A percentile compares a stretch with the other conserved stretches of the same genome.
phyloP scores from a whole-genome alignment of 2,113 vertebrate genomes.

The Crotalus helleri region DNA sequence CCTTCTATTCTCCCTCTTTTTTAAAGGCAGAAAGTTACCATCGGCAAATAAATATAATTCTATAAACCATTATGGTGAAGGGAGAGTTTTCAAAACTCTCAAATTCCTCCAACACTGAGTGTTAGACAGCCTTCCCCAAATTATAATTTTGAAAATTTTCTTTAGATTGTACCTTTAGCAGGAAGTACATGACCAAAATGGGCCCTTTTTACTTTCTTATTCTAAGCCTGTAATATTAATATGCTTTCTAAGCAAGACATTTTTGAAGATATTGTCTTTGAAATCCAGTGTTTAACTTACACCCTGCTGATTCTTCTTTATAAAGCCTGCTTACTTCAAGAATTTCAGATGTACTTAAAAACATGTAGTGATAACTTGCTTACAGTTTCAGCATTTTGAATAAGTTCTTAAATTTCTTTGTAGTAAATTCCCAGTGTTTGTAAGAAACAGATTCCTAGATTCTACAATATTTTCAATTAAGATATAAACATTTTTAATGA shows the following conservation, averaged over 20 bases:
- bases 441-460: slow-evolving; percentile 36
- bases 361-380: slow-evolving; percentile 38
- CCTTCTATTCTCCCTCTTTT: background rate
- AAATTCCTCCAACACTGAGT: background rate
- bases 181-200: background rate
- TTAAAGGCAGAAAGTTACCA: background rate
- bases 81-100: background rate
- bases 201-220: background rate
- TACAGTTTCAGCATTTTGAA: slow-evolving; percentile 45
- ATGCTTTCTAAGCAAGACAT: background rate
- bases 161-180: background rate
- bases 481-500: slow-evolving; percentile 54
- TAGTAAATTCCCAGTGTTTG: slow-evolving; percentile 19
- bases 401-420: slow-evolving; percentile 26
- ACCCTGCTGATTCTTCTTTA: background rate
- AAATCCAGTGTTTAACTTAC: slow-evolving; percentile 5
- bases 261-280: slow-evolving; percentile 12
- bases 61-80: background rate
- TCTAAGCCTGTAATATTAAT: background rate
- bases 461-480: slow-evolving; percentile 50
- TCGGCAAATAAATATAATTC: background rate
- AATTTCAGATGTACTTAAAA: slow-evolving; percentile 27
- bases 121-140: background rate
- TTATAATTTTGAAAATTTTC: background rate
- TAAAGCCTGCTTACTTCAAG: background rate